A percentile compares a stretch with the other conserved stretches of the same genome.
Evolutionary conservation across 2,888 invertebrate genomes (phyloP).

Genomic region (Morpho deidamia): DNA sequence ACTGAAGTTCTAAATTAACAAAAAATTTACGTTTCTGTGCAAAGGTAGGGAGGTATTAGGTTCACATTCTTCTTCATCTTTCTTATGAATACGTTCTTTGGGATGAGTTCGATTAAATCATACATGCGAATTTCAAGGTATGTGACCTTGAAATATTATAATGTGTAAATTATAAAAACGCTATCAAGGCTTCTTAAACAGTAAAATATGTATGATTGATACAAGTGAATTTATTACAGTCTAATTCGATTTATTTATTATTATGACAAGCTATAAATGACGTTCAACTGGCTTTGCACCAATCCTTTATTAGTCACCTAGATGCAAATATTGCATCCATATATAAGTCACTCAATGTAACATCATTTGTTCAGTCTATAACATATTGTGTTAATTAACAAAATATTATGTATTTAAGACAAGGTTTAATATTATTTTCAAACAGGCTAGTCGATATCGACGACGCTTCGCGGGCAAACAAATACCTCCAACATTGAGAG

Average conservation of each 20-base stretch:
- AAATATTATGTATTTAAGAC: conserved; percentile 9
- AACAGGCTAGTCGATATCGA: conserved; percentile 73
- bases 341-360: conserved; percentile 26
- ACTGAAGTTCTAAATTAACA: conserved; percentile 1
- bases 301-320: conserved; percentile 47
- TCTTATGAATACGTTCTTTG: too few species aligned
- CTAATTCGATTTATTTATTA: conserved; percentile 49
- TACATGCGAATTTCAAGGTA: too few species aligned
- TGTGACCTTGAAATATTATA: not conserved
- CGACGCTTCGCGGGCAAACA: conserved; percentile 62
- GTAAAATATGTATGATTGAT: too few species aligned
- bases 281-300: conserved; percentile 53
- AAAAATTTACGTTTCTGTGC: conserved; percentile 5
- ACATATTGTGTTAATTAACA: not conserved
- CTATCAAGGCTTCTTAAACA: too few species aligned
- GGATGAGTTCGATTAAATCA: too few species aligned
- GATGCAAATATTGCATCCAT: conserved; percentile 37
- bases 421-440: conserved; percentile 49
- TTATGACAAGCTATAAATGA: conserved; percentile 45
- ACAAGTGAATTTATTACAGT: conserved; percentile 37
- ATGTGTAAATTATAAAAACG: not conserved
- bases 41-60: conserved; percentile 10
- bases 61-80: not conserved
- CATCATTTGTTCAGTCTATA: conserved; percentile 3
- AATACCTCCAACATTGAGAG: conserved; percentile 47